Base-by-base conservation (phyloP, 2,888 invertebrate species). In the Polyommatus iphigenia region DNA sequence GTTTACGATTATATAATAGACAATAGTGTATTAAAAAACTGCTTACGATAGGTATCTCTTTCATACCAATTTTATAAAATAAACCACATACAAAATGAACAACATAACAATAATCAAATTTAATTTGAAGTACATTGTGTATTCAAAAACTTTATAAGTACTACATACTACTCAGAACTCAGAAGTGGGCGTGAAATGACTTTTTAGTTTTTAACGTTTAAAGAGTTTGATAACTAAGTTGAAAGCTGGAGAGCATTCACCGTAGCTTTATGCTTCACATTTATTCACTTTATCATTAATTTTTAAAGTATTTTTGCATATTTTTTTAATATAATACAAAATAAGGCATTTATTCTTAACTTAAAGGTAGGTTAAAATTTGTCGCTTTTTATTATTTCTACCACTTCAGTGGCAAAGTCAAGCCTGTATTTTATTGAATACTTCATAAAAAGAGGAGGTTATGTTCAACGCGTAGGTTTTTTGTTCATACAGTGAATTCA, bases 161-260 rank as follows among this genome's bases (percentile, higher is more conserved):
- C n/a, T n/a, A n/a, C n/a, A n/a, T n/a, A n/a, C n/a, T n/a, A n/a
- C n/a, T n/a, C n/a, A n/a, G 8, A 46, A 24, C 24, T 75, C 29
- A 46, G 15, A 4, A 29, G 50, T 50, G 54, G 13, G 50, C 50
- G 50, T 75, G 7, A 75, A 75, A 75, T 50, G 24, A 75, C 15
- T 75, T 13, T 75, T 75, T 75, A 75, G 7, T 54, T 6, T 75
- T 75, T 75, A 75, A 24, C 50, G 24, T 75, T 50, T 20, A 5
- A 75, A 75, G 50, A 29, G 73, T 29, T 75, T 75, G 73, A 54
- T 73, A 50, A 50, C 73, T 75, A 29, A 54, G 24, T 75, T 46
- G 20, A 7, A 24, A 50, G 50, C 24, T 36, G 36, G 36, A 50
- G 50, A 50, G 50, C 73, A 75, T 75, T 24, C 24, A 50, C 50